A percentile compares a stretch with the other conserved stretches of the same genome.
Evolutionary conservation across 2,113 vertebrate species (phyloP).

Genomic region (Antigone vipio): DNA sequence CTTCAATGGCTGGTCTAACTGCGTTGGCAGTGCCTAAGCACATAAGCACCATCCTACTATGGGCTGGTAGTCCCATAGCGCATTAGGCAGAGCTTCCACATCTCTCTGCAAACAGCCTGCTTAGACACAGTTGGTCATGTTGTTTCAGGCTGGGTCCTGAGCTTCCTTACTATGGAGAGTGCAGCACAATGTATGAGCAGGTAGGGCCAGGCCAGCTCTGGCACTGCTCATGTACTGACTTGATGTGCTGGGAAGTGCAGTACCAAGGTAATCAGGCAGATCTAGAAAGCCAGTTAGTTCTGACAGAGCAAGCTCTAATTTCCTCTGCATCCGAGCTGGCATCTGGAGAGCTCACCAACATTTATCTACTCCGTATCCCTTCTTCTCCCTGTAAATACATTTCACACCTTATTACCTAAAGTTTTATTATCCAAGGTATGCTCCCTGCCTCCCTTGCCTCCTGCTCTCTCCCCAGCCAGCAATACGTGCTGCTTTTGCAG

Average conservation of each 20-base stretch:
- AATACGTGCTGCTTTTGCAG: neutral
- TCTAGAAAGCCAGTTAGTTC: neutral
- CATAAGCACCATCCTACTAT: neutral
- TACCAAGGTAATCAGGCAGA: neutral
- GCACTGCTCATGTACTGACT: neutral
- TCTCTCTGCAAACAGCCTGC: neutral
- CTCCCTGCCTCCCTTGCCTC: neutral
- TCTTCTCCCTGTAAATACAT: neutral
- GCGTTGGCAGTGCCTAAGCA: fast-evolving
- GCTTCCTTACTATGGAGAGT: neutral
- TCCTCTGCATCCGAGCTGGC: neutral
- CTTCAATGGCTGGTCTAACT: neutral
- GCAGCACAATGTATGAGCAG: neutral
- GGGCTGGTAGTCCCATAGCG: neutral
- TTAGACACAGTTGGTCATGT: neutral
- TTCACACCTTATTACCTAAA: neutral
- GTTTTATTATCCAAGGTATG: neutral
- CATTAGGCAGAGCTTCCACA: neutral
- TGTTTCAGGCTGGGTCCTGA: neutral
- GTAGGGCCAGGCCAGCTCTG: neutral
- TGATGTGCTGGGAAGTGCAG: neutral
- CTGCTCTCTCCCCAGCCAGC: neutral
- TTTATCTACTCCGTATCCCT: neutral
- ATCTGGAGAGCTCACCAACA: neutral
- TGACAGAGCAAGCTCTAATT: neutral